A percentile compares a stretch with the other conserved stretches of the same genome.
These are phyloP conservation scores for Sebastes diploproa DNA, from an alignment of 2,797 vertebrate species.

Conservation along the genomic window DNA sequence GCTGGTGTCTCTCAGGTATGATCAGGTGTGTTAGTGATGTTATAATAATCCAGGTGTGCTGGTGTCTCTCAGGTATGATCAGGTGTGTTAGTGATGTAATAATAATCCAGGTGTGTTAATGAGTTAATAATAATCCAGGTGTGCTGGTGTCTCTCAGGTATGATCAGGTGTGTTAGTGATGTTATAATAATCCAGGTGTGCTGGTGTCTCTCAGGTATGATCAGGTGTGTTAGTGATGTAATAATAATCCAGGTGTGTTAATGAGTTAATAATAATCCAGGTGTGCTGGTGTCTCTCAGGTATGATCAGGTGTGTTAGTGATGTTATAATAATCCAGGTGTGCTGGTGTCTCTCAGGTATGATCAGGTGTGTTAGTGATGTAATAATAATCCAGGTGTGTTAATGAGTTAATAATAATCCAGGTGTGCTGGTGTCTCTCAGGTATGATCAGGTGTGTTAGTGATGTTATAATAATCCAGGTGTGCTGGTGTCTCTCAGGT, in stretches of 20 bases:
- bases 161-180: neutral
- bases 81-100: neutral
- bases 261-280: neutral
- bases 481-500: too few species aligned
- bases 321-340: neutral
- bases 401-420: neutral
- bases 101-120: neutral
- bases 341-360: neutral
- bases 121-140: neutral
- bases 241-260: neutral
- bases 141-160: neutral
- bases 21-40: neutral
- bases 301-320: neutral
- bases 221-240: neutral
- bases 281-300: neutral
- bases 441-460: conserved; percentile 38
- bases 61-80: neutral
- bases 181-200: neutral
- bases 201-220: neutral
- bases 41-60: neutral
- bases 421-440: neutral
- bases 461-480: too few species aligned
- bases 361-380: neutral
- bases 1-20: neutral
- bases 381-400: neutral